Conservation (phyloP, 2,113 vertebrate species). For the Silurus asotus region DNA sequence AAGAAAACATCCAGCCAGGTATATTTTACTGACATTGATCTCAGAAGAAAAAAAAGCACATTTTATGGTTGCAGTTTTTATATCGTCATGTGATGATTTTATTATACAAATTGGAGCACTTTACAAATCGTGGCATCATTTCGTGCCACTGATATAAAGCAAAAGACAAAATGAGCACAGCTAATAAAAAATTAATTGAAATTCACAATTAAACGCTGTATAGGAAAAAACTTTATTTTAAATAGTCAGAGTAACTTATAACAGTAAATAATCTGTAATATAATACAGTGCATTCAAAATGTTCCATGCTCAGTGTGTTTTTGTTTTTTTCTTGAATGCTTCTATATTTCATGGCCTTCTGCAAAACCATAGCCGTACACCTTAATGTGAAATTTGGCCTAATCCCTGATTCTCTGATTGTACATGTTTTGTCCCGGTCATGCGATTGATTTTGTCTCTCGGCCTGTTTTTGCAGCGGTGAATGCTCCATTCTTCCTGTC, state of each 20-base stretch:
- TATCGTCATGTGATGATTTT: neutral
- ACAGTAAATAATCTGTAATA: neutral
- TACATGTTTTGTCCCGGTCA: slow-evolving; percentile 52
- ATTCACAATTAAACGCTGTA: neutral
- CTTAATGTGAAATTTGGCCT: neutral
- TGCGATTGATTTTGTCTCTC: slow-evolving; percentile 57
- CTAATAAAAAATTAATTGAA: neutral
- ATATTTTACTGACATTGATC: neutral
- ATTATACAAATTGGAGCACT: neutral
- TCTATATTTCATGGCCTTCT: slow-evolving; percentile 1
- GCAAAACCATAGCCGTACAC: neutral
- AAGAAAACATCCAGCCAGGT: neutral
- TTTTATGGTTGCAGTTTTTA: neutral
- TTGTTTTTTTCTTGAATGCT: neutral
- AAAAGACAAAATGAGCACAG: neutral
- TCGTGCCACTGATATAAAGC: neutral
- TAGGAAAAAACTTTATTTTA: neutral
- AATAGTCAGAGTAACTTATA: neutral
- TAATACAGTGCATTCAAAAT: neutral
- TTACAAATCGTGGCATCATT: neutral
- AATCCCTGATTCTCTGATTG: slow-evolving; percentile 1
- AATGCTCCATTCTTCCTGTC: slow-evolving; percentile 63
- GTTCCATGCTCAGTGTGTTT: neutral
- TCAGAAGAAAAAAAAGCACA: neutral
- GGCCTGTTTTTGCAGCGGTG: slow-evolving; percentile 72